Conservation (phyloP, 1,140 invertebrate genomes). For the Drosophila erecta region DNA sequence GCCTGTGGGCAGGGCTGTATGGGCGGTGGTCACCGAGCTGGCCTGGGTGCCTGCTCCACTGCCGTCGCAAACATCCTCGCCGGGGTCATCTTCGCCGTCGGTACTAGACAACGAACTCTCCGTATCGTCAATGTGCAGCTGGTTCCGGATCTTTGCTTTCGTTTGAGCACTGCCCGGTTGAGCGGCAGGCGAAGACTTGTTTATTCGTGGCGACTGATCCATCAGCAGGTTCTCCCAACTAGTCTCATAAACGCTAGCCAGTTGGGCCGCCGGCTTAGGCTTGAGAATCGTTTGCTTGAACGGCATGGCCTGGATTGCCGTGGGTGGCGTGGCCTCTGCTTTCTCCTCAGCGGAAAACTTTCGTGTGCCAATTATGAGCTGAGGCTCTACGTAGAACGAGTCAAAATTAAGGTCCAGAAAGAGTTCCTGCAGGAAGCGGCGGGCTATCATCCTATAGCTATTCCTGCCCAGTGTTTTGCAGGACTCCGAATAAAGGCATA, state of each 20-base stretch:
- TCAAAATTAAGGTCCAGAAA: slow-evolving; percentile 95
- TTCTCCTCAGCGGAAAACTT: slow-evolving; percentile 53
- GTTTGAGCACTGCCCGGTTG: slow-evolving; percentile 3
- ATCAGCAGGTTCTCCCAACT: slow-evolving; percentile 81
- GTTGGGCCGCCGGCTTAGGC: slow-evolving; percentile 63
- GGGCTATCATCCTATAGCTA: slow-evolving; percentile 92
- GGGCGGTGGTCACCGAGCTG: slow-evolving; percentile 23
- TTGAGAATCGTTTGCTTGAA: slow-evolving; percentile 67
- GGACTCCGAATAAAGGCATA: slow-evolving; percentile 97
- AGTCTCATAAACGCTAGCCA: slow-evolving; percentile 83
- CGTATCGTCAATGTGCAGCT: slow-evolving; percentile 51
- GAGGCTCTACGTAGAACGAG: slow-evolving; percentile 85
- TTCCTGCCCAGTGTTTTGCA: slow-evolving; percentile 91
- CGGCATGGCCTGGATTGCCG: slow-evolving; percentile 10
- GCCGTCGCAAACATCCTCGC: slow-evolving; percentile 60
- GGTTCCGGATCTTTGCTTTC: slow-evolving; percentile 7
- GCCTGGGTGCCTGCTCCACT: slow-evolving; percentile 20
- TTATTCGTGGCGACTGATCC: slow-evolving; percentile 59
- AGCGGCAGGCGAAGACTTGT: slow-evolving; percentile 5
- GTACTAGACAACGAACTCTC: slow-evolving; percentile 17
- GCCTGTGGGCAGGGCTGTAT: slow-evolving; percentile 18
- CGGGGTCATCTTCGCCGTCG: slow-evolving; percentile 36
- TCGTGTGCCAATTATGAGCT: slow-evolving; percentile 70
- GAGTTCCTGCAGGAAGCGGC: slow-evolving; percentile 96
- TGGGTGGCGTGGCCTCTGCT: neutral